A percentile compares a stretch with the other conserved stretches of the same genome.
Conservation (phyloP, 1,140 invertebrate genomes). For the Plodia interpunctella region DNA sequence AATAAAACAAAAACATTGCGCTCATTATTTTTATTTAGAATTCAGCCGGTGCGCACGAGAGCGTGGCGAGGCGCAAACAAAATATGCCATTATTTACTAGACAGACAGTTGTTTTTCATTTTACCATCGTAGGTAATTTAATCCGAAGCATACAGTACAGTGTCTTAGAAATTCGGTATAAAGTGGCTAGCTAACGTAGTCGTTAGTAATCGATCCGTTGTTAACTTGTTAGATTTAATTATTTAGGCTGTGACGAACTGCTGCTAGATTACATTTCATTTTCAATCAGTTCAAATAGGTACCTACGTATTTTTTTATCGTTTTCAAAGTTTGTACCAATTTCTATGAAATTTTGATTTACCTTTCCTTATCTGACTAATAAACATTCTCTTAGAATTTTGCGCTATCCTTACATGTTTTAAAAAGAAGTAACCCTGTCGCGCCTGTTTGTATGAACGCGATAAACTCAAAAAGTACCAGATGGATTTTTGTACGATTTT, state of each 20-base stretch:
- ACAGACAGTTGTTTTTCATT: constrained; percentile 18
- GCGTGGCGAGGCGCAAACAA: constrained; percentile 47
- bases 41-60: constrained; percentile 44
- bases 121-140: constrained; percentile 5
- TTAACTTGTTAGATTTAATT: not conserved
- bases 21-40: constrained; percentile 23
- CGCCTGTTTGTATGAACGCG: too few relatives aligned
- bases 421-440: too few relatives aligned
- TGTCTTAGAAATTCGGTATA: not conserved
- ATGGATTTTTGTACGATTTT: too few relatives aligned
- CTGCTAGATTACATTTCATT: not conserved
- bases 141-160: not conserved
- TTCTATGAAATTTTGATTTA: not conserved
- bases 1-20: constrained; percentile 47
- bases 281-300: not conserved
- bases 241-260: constrained; percentile 6
- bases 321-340: not conserved
- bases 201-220: not conserved
- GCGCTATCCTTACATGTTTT: too few relatives aligned
- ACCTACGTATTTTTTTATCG: too few relatives aligned
- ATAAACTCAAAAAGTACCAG: too few relatives aligned
- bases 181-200: not conserved
- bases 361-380: too few relatives aligned
- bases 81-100: constrained; percentile 33
- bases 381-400: too few relatives aligned